Conservation (phyloP, 2,888 invertebrate genomes). For the Microctonus brassicae region DNA sequence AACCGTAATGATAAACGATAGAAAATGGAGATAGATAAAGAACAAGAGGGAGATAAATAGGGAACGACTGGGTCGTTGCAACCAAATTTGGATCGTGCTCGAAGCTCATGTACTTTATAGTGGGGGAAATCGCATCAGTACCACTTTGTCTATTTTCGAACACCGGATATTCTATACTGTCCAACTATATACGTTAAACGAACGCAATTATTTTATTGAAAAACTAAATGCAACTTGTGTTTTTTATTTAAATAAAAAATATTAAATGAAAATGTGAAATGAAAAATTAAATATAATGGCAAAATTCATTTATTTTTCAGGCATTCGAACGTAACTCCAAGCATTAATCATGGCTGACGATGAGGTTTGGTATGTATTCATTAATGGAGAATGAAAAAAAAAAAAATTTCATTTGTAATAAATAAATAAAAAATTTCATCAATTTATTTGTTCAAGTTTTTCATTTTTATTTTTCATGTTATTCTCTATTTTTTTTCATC, state of each 20-base stretch:
- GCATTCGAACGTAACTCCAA: constrained; percentile 73
- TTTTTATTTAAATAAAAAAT: no score
- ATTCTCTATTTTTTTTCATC: not conserved
- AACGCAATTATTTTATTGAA: not conserved
- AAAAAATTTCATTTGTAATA: not conserved
- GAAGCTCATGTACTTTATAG: constrained; percentile 55
- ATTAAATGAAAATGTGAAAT: not conserved
- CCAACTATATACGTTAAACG: constrained; percentile 10
- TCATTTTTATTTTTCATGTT: constrained; percentile 17
- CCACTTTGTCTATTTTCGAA: constrained; percentile 67
- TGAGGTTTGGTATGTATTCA: constrained; percentile 92
- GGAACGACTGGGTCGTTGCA: constrained; percentile 67
- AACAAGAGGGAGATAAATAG: constrained; percentile 35
- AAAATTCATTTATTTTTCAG: no score
- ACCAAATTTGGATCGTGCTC: constrained; percentile 75
- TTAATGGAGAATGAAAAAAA: constrained; percentile 10
- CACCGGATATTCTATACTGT: constrained; percentile 63
- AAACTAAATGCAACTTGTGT: no score
- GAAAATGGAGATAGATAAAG: constrained; percentile 19
- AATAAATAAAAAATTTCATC: not conserved
- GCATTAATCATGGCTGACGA: constrained; percentile 88
- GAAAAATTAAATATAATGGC: not conserved
- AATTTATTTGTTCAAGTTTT: constrained; percentile 27
- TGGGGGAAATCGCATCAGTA: constrained; percentile 66
- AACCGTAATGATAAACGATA: constrained; percentile 1